Conservation (phyloP, 2,888 invertebrate genomes). For the Bembecia ichneumoniformis region DNA sequence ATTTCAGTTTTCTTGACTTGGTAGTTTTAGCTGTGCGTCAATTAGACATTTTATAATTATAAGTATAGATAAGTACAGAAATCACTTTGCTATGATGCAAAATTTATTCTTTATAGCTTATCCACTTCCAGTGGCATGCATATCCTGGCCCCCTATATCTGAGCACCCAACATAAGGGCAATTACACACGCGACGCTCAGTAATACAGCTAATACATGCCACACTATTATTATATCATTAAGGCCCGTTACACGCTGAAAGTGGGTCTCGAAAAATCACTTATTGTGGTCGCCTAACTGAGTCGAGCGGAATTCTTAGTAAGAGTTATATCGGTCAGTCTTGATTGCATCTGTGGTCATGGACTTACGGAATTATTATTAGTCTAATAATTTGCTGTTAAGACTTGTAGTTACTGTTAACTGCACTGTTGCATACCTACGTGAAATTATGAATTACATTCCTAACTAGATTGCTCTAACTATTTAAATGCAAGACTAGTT, state of each 20-base stretch:
- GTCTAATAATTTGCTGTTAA: slow-evolving; percentile 2
- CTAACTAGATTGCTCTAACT: not conserved
- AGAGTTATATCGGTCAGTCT: slow-evolving; percentile 18
- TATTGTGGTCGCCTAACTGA: slow-evolving; percentile 29
- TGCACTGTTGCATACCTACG: not conserved
- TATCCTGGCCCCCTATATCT: too few relatives aligned
- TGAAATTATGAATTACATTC: not conserved
- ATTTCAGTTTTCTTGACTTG: too few relatives aligned
- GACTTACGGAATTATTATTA: slow-evolving; percentile 5
- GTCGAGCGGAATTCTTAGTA: slow-evolving; percentile 16
- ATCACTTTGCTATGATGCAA: too few relatives aligned
- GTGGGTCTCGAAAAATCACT: slow-evolving; percentile 31
- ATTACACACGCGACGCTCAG: slow-evolving; percentile 44
- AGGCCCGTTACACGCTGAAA: slow-evolving; percentile 39
- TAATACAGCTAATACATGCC: slow-evolving; percentile 16
- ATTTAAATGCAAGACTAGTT: too few relatives aligned
- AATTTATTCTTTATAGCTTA: too few relatives aligned
- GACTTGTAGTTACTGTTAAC: not conserved
- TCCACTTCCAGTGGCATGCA: too few relatives aligned
- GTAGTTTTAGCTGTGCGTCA: too few relatives aligned
- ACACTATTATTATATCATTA: slow-evolving; percentile 49
- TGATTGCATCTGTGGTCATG: slow-evolving; percentile 16
- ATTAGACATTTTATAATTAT: too few relatives aligned
- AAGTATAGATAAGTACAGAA: too few relatives aligned
- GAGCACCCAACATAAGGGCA: slow-evolving; percentile 29